These are phyloP conservation scores for Tamias sibiricus DNA, from an alignment of 2,113 vertebrate genomes.

Conservation along the genomic window DNA sequence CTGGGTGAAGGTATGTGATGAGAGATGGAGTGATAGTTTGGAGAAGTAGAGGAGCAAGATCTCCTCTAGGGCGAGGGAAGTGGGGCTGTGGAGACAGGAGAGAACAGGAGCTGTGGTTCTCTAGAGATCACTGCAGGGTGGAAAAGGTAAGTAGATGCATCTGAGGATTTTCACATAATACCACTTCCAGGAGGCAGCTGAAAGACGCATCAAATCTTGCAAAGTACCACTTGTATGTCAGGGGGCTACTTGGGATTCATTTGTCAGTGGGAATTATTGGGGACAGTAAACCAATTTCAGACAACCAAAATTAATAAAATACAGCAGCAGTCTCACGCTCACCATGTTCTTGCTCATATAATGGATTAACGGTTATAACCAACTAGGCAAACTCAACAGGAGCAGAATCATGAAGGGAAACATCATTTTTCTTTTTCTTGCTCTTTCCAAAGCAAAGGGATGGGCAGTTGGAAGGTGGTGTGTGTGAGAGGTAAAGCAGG, in stretches of 20 bases:
- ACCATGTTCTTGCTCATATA: not conserved
- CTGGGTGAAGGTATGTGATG: not conserved
- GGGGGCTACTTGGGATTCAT: not conserved
- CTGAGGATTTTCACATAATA: not conserved
- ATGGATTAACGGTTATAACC: not conserved
- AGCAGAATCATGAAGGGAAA: not conserved
- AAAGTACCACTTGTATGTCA: not conserved
- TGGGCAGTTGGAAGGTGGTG: not conserved
- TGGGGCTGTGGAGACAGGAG: not conserved
- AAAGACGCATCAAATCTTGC: not conserved
- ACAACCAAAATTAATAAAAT: not conserved
- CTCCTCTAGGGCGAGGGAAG: not conserved
- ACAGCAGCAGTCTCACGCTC: not conserved
- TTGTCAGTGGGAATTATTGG: not conserved
- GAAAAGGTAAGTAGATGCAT: not conserved
- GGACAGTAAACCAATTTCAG: not conserved
- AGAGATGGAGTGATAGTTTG: not conserved
- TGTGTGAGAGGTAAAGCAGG: too few species aligned
- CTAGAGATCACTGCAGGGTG: not conserved
- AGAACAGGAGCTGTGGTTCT: not conserved
- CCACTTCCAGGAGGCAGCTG: not conserved
- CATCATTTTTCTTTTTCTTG: not conserved
- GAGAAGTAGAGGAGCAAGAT: not conserved
- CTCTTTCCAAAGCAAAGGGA: not conserved
- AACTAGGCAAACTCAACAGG: not conserved